Base-by-base conservation (phyloP, 2,113 vertebrate species). In the Alouatta palliata region DNA sequence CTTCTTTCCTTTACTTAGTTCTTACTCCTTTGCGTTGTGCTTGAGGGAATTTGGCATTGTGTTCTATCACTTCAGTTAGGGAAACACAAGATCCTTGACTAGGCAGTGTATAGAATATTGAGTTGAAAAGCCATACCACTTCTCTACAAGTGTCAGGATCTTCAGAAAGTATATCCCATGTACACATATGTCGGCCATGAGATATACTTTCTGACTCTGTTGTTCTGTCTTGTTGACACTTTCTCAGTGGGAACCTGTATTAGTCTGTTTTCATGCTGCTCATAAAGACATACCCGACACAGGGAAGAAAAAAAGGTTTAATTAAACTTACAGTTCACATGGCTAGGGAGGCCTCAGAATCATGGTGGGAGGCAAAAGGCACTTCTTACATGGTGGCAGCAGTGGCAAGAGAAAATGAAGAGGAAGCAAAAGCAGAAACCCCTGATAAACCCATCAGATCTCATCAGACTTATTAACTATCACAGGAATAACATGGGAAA, bases 21-120 rank as follows among this genome's bases (percentile, higher is more conserved):
- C 56, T 61, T 61, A 27, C 61, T 95, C 40, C n/a, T 91, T 95
- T 64, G 23, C 56, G 3, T 64, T 89, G 11, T 64, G 76, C 49
- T 81, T 93, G 49, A 76, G 56, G 47, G 16, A 81, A 81, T 89
- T 97, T 86, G 84, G 56, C 35, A 84, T 73, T 91, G 16, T 91
- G 13, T 70, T 27, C 37, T 64, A 2, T 83, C 45, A 54, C 45
- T 80, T 89, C 12, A 37, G 1, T 85, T 94, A 85, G 49, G 47
- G 54, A 68, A 85, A 96, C 49, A 30, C 25, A 85, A 85, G 16
- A 85, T 89, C n/a, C 20, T 94, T 4, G 27, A 68, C 17, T 73
- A 92, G 56, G 35, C 9, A 58, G 9, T 90, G 23, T 61, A 5
- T 91, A 75, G 35, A 64, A 43, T 76, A 96, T 52, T 89, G 64